Base-by-base conservation (phyloP, 2,113 vertebrate species). In the Lichenostomus cassidix region DNA sequence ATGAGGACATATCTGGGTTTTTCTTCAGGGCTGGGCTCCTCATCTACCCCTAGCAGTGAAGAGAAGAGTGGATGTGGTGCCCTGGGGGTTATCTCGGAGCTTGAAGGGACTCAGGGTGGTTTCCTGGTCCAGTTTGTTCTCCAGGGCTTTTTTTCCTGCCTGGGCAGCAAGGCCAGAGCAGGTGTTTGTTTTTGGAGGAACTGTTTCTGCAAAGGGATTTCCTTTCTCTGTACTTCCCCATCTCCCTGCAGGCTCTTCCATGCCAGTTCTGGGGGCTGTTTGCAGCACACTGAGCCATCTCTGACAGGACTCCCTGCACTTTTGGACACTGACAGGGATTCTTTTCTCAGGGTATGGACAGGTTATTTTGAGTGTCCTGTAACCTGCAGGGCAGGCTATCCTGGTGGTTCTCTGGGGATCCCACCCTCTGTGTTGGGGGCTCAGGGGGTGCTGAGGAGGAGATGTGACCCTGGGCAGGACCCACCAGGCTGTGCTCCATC, bases 1-100 rank as follows among this genome's bases (percentile, higher is more conserved):
- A 39, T 35, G 39, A 89, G 47, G 41, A 90, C 65, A 79, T 44
- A 9, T 67, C 47, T 12, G 20, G 1, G 1, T 28, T 92, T 76
- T 80, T 53, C 39, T 62, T 39, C 28, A 60, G 52, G 65, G 6
- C 24, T 83, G 68, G 62, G 33, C 74, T 90, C 33, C 78, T 68
- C 4, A 0, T 46, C 87, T 76, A 49, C 15, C 25, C 44, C 67
- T 37, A 62, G 3, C 0, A 0, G 52, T 0, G 0, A 71, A 44
- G 33, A 14, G 29, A 78, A 59, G 62, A 69, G 69, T 41, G 41
- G 41, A 59, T 87, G 64, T 78, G 83, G 60, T 81, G 64, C 15
- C 41, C 50, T 93, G 67, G 70, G 84, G 65, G 31, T 82, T 56
- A 44, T n/a, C 70, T 52, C 0, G 0, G 56, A 82, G 65, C 62